phyloP scores from a whole-genome alignment of 2,113 vertebrate species.

The Mesembrinibis cayennensis region DNA sequence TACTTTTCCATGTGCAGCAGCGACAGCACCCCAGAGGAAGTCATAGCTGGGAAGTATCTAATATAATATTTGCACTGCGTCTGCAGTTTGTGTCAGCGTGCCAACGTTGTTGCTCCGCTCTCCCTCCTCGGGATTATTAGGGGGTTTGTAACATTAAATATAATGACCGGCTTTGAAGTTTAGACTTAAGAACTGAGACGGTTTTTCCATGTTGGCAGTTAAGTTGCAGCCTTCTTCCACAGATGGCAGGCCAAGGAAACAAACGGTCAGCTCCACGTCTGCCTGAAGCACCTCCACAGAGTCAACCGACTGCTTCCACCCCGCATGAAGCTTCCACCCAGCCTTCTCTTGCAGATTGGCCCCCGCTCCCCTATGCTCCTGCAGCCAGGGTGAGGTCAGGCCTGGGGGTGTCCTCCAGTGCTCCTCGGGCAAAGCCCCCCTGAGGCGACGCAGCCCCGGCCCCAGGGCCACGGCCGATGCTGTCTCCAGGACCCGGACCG shows the following conservation, averaged over 20 bases:
- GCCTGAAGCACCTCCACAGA: neutral
- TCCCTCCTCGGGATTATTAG: neutral
- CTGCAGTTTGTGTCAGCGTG: neutral
- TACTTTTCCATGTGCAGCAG: neutral
- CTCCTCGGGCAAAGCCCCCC: neutral
- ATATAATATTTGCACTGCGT: neutral
- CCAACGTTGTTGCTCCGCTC: neutral
- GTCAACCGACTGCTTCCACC: neutral
- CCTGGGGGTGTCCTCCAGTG: neutral
- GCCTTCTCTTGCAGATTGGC: neutral
- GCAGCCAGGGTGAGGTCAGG: neutral
- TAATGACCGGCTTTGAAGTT: neutral
- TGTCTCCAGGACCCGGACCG: neutral
- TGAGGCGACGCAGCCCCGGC: fast-evolving
- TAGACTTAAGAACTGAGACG: neutral
- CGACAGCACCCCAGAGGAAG: slow-evolving; percentile 14
- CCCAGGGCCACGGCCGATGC: fast-evolving
- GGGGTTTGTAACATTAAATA: neutral
- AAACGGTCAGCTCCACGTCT: neutral
- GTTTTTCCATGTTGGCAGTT: slow-evolving; percentile 16
- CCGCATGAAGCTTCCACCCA: neutral
- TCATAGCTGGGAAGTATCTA: neutral
- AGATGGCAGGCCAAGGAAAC: slow-evolving; percentile 3
- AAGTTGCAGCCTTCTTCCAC: neutral
- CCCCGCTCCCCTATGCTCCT: neutral